phyloP scores from a whole-genome alignment of 2,888 invertebrate species.

The Sinopyrophorus schimmeli region DNA sequence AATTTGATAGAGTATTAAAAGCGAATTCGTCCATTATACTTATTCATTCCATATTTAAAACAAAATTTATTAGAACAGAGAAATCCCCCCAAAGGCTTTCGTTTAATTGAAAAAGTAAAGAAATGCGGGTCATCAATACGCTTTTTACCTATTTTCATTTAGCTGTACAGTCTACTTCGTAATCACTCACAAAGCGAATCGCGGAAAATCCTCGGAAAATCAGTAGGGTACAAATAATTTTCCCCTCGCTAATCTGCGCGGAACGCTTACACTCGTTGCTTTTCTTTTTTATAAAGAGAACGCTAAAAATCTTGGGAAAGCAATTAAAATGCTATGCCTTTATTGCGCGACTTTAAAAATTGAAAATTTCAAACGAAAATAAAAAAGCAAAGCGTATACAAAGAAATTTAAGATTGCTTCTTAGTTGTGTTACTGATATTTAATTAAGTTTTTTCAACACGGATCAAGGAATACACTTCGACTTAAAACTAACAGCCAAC shows the following conservation, averaged over 20 bases:
- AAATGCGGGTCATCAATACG: conserved; percentile 13
- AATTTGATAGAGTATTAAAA: too few species aligned
- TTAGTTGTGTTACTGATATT: conserved; percentile 22
- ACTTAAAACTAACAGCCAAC: conserved; percentile 20
- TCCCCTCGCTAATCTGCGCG: conserved; percentile 9
- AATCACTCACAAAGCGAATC: conserved; percentile 12
- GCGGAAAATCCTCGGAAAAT: conserved; percentile 11
- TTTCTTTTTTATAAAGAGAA: conserved; percentile 4
- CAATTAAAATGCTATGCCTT: conserved; percentile 5
- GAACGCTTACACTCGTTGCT: conserved; percentile 1
- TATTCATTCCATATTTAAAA: too few species aligned
- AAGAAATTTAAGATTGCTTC: conserved; percentile 11
- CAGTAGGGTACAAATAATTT: conserved; percentile 15
- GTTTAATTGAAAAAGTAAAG: conserved; percentile 7
- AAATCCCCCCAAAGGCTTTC: too few species aligned
- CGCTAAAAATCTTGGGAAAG: conserved; percentile 2
- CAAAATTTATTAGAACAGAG: too few species aligned
- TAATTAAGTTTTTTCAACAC: conserved; percentile 25
- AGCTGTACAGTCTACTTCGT: conserved; percentile 7
- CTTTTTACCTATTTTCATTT: conserved; percentile 15
- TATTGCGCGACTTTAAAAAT: neutral
- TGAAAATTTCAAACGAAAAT: conserved; percentile 10
- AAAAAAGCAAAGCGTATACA: conserved; percentile 11
- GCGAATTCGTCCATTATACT: too few species aligned
- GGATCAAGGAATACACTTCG: conserved; percentile 22